A percentile compares a stretch with the other conserved stretches of the same genome.
Conservation (phyloP, 1,140 invertebrate species). For the Zaprionus camerounensis region DNA sequence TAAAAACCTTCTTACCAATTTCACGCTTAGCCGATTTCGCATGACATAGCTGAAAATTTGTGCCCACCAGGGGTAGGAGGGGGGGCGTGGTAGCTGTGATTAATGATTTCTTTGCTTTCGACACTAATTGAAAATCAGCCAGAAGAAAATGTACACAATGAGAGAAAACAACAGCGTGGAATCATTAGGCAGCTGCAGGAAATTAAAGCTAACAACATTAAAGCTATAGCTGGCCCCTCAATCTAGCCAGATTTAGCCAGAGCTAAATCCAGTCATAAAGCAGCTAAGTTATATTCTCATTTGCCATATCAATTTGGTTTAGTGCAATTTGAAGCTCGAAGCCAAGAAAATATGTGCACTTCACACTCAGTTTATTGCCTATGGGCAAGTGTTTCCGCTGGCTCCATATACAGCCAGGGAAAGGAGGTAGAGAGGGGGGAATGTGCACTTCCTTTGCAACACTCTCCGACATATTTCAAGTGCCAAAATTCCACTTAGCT, state of each 20-base stretch:
- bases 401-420: background rate
- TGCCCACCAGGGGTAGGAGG: background rate
- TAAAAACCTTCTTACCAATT: conserved; percentile 57
- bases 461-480: conserved; percentile 50
- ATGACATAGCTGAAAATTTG: conserved; percentile 62
- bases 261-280: background rate
- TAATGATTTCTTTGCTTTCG: conserved; percentile 77
- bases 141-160: conserved; percentile 20
- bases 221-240: background rate
- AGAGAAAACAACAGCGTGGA: conserved; percentile 32
- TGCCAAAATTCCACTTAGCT: conserved; percentile 76
- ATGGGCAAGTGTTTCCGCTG: conserved; percentile 9
- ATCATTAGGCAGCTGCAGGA: background rate
- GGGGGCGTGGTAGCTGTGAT: conserved; percentile 46
- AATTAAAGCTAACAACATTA: background rate
- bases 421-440: background rate
- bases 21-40: conserved; percentile 45
- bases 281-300: background rate
- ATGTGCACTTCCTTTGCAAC: background rate
- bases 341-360: background rate
- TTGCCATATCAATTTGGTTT: background rate
- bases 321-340: background rate
- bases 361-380: background rate
- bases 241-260: background rate
- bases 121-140: conserved; percentile 74